These are phyloP conservation scores for Centrocercus urophasianus DNA, from an alignment of 2,113 vertebrate species.

Conservation along the genomic window DNA sequence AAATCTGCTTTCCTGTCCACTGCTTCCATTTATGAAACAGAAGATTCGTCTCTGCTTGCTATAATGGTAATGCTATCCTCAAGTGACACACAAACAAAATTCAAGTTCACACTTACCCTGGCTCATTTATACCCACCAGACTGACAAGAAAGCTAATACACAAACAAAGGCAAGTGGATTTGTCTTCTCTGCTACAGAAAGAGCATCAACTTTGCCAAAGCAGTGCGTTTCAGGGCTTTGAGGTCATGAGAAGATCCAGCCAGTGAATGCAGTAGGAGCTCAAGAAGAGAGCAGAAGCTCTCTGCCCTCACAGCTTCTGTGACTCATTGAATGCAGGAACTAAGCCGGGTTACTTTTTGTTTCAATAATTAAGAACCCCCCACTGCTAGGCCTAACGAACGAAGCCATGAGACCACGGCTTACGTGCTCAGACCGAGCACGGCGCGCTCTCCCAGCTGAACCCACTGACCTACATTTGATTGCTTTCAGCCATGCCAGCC, in stretches of 20 bases:
- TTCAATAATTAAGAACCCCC: not conserved
- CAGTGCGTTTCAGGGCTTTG: not conserved
- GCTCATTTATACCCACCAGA: not conserved
- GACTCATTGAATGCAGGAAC: not conserved
- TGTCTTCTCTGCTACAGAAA: not conserved
- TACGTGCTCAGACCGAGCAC: too few relatives aligned
- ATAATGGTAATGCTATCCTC: not conserved
- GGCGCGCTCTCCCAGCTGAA: rapidly evolving
- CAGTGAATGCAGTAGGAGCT: not conserved
- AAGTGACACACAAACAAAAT: not conserved
- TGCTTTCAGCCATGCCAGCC: not conserved
- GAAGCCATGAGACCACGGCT: not conserved
- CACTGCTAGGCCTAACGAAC: rapidly evolving
- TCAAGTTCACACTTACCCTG: not conserved
- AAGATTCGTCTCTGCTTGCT: not conserved
- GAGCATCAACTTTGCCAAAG: not conserved
- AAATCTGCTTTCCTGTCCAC: not conserved
- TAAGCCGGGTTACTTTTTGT: too few relatives aligned
- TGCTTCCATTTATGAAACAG: not conserved
- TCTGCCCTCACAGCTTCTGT: not conserved
- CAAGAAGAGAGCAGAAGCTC: not conserved
- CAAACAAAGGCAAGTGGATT: not conserved
- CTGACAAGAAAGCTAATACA: not conserved
- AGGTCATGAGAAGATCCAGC: not conserved
- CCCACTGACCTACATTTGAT: not conserved